Evolutionary conservation across 2,113 vertebrate species (phyloP), one percentile per base, ranked within the genome.

Genomic region (Trematocara zebra): DNA sequence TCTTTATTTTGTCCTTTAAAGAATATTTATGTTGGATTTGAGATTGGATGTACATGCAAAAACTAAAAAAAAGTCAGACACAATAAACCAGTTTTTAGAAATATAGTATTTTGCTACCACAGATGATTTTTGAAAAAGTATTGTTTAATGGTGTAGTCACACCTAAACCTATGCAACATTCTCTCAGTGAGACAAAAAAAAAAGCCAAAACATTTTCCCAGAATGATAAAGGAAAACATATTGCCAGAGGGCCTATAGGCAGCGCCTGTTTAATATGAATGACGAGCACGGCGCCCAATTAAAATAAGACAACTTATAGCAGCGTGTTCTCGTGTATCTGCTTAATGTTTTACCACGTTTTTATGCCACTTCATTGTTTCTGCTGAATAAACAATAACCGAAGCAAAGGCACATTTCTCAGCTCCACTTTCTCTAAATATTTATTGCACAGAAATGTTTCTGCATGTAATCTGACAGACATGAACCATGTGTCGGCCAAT

Each of bases 401-500:
- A 2, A 47, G 31, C 78, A 85, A 84, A 42, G n/a, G 26, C 23
- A 35, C 33, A 72, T 57, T 83, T 84, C 79, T 74, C 91, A 87
- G 80, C 59, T 89, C 61, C 53, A 51, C 18, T 57, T 76, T 78
- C 79, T 78, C 49, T 87, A 53, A 78, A 91, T 78, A 90, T 89
- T 88, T 84, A 83, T 52, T 88, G 52, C 86, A 53, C 44, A 82
- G 53, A 88, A 87, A 88, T 84, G 42, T 83, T 67, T 47, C 52
- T 80, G 54, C 87, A 78, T 81, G 61, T 87, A 78, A 88, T 87
- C 78, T 85, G 64, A 17, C 87, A 80, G 81, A 84, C 28, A 59
- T 12, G 86, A 88, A 52, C 84, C 91, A 86, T 85, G 93, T 85
- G 93, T 80, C 69, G 94, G 89, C 91, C 94, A 95, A 93, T 95